Evolutionary conservation across 2,113 vertebrate genomes (phyloP).

Genomic region (Macquaria australasica): DNA sequence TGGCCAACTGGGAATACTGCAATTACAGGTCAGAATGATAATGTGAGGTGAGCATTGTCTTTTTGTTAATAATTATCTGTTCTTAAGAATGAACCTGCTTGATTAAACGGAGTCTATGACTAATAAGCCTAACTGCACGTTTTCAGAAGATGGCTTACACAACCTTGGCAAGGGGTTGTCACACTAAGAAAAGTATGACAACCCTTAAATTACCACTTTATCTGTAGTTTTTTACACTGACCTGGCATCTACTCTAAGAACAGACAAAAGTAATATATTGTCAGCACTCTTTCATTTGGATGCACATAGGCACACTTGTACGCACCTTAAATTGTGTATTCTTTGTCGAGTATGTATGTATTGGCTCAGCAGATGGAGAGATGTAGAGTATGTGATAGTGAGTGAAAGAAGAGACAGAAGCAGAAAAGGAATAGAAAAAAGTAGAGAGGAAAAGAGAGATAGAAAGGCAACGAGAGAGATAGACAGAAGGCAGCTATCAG

Average conservation of each 20-base stretch:
- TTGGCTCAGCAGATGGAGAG: conserved; percentile 82
- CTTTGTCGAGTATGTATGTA: conserved; percentile 88
- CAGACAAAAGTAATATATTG: not conserved
- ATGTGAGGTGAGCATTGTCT: not conserved
- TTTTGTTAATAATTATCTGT: not conserved
- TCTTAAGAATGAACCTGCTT: conserved; percentile 1
- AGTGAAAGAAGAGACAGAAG: conserved; percentile 67
- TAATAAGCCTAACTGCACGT: not conserved
- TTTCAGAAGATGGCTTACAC: not conserved
- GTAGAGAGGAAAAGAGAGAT: conserved; percentile 70
- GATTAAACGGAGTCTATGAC: conserved; percentile 1
- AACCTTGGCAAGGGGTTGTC: not conserved
- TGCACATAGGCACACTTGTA: conserved; percentile 11
- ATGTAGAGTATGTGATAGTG: conserved; percentile 39
- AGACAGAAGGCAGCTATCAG: conserved; percentile 92
- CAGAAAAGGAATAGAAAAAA: conserved; percentile 45
- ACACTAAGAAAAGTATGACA: not conserved
- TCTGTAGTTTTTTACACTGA: not conserved
- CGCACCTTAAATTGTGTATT: conserved; percentile 73
- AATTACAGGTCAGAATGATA: not conserved
- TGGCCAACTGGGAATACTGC: not conserved
- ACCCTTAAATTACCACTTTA: not conserved
- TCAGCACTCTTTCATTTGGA: not conserved
- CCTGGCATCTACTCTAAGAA: conserved; percentile 2
- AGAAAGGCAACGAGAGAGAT: conserved; percentile 63